Evolutionary conservation across 2,888 invertebrate species (phyloP), one percentile per base, ranked within the genome.

Genomic region (Sympetrum striolatum): DNA sequence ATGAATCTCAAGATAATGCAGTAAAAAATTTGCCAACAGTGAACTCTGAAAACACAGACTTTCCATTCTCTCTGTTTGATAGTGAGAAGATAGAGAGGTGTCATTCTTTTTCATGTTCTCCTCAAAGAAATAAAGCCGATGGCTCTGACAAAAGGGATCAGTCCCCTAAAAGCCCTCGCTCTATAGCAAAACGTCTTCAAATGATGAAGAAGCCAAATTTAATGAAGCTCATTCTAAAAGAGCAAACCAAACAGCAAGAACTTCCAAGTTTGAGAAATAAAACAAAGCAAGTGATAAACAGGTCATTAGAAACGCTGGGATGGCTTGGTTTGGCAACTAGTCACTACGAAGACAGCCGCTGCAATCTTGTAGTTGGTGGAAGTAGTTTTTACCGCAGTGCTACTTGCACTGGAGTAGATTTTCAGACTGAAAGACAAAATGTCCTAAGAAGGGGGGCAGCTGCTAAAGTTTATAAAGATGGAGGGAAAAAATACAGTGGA

Each of bases 321-420:
- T 37, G 86, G 37, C 60, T 86, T 35, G n/a, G 86, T 35, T 86
- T 86, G 14, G 58, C 86, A 64, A 58, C 86, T 12, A 39, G 25
- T 35, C 86, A 86, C 37, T 60, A 37, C 37, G 86, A 86, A 22
- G 64, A 64, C 31, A 60, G 2, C n/a, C 14, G 14, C 10, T 58
- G 37, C 37, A 86, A 86, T 86, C n/a, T 86, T n/a, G 60, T 60
- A 2, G 86, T 86, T 37, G 86, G 86, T 86, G 86, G 58, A 3
- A 86, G 86, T 37, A 86, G 86, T 53, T 86, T 86, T 14, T 86
- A 86, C 39, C 86, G 86, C 10, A 86, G 86, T 64, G 86, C 86
- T 2, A 86, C 86, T 22, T 86, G 86, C 37, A 64, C 86, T 10
- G 86, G 86, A 37, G 86, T 37, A 12, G 86, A 86, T 14, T 60